A percentile compares a stretch with the other conserved stretches of the same genome.
Evolutionary conservation across 2,797 vertebrate species (phyloP).

Genomic region (Otus scops): DNA sequence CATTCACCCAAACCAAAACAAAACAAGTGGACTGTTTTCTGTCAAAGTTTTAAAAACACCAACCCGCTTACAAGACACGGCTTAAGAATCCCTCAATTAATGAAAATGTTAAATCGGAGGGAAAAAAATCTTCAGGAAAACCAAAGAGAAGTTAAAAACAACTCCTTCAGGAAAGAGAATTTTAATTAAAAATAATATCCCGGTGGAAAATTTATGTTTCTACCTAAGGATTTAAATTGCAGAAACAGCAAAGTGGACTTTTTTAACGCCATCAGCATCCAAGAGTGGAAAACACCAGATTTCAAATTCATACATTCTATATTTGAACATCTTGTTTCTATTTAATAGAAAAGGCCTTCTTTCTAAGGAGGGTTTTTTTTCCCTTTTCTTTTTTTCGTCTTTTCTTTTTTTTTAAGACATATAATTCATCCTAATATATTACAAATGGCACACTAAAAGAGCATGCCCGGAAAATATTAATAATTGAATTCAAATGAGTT

Average conservation of each 20-base stretch:
- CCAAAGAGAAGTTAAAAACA: not conserved
- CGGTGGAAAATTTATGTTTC: conserved; percentile 28
- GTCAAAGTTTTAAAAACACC: conserved; percentile 37
- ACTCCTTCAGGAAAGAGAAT: conserved; percentile 42
- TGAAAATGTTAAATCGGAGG: not conserved
- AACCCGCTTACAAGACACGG: not conserved
- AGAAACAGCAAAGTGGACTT: conserved; percentile 42
- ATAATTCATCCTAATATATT: conserved; percentile 68
- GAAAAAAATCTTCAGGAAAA: conserved; percentile 36
- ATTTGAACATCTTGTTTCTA: conserved; percentile 74
- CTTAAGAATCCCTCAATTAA: conserved; percentile 28
- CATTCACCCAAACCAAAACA: conserved; percentile 34
- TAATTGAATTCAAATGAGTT: conserved; percentile 59
- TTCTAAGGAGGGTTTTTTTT: not conserved
- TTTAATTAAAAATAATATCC: conserved; percentile 68
- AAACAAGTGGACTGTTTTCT: conserved; percentile 53
- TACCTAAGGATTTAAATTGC: conserved; percentile 12
- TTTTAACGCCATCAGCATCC: not conserved
- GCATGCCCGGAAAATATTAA: conserved; percentile 60
- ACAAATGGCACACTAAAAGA: conserved; percentile 47
- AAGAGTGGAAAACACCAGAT: conserved; percentile 54
- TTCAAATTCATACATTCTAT: conserved; percentile 55
- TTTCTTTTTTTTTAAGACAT: not conserved
- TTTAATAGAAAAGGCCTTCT: conserved; percentile 53
- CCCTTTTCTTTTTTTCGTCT: accelerated